Evolutionary conservation across 2,113 vertebrate species (phyloP), one percentile per base, ranked within the genome.

Genomic region (Prochilodus magdalenae): DNA sequence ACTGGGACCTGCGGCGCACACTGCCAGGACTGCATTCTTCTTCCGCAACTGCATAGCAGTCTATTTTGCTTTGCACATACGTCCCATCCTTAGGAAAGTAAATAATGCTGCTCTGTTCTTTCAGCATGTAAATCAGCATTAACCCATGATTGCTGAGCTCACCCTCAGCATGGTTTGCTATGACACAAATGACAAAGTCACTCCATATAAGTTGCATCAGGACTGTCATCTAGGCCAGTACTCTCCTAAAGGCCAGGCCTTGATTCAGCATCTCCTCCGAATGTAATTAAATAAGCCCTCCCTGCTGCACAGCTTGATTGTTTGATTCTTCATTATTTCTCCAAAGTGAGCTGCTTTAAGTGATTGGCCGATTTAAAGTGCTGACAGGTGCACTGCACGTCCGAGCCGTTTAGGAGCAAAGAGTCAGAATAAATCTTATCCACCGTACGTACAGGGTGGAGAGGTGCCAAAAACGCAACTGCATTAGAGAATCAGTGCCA

Each of bases 301-400:
- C 73, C 85, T 83, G 83, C 83, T 70, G 87, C 87, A 85, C 82
- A 91, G 89, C 86, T 88, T 88, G 84, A 92, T 91, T 91, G 88
- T 94, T 84, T 92, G 90, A 94, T 91, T 90, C 88, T 91, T 93
- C 90, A 90, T 93, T 93, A 92, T 92, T 89, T 73, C 87, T 89
- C 85, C 59, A 83, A 40, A 89, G 88, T 81, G 85, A 84, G 78
- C 83, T 5, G 86, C 89, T 94, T 93, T 94, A 94, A 95, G 92
- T 93, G 92, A 94, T 94, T 94, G 92, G 90, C 85, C 59, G 30
- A 91, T 93, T 89, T 84, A 94, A 94, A 94, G 85, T 94, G 94
- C 94, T 95, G 93, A 95, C 92, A 88, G 84, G 90, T 88, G 91
- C 92, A 92, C 87, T 79, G 85, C 87, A 80, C 84, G 90, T 93